Percentiles rank a stretch among this genome's conserved stretches.
Conservation (phyloP, 2,113 vertebrate genomes). For the Irena cyanogastra region DNA sequence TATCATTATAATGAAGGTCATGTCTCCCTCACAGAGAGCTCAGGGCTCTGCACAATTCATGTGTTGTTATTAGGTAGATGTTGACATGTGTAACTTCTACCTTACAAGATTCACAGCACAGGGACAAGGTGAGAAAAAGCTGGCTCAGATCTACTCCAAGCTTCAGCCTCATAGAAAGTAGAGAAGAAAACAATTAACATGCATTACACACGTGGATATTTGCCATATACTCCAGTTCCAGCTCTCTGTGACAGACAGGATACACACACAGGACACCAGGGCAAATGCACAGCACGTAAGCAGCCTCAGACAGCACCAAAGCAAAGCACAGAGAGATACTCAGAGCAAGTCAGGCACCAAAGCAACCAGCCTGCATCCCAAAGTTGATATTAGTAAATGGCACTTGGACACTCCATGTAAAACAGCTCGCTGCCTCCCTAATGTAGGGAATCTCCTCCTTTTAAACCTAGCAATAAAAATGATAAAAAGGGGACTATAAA, state of each 20-base stretch:
- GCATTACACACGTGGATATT: not conserved
- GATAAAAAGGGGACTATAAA: slow-evolving; percentile 55
- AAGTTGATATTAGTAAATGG: slow-evolving; percentile 53
- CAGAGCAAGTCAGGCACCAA: not conserved
- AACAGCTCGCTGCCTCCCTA: slow-evolving; percentile 50
- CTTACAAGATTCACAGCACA: slow-evolving; percentile 22
- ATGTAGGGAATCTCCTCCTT: slow-evolving; percentile 56
- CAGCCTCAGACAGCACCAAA: not conserved
- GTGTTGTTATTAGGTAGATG: slow-evolving; percentile 65
- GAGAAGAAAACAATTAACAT: not conserved
- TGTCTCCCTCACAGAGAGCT: slow-evolving; percentile 63
- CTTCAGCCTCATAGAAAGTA: not conserved
- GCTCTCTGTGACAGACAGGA: not conserved
- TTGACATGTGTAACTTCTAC: slow-evolving; percentile 35
- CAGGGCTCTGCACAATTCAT: slow-evolving; percentile 56
- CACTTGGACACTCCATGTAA: slow-evolving; percentile 42
- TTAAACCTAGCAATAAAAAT: slow-evolving; percentile 64
- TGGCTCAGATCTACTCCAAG: not conserved
- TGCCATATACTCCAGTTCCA: not conserved
- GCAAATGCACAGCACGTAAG: not conserved
- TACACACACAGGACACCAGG: not conserved
- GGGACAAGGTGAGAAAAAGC: not conserved
- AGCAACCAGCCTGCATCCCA: not conserved
- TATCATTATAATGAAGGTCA: slow-evolving; percentile 73
- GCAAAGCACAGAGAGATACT: not conserved